phyloP scores from a whole-genome alignment of 2,113 vertebrate genomes.

The Blennius ocellaris region DNA sequence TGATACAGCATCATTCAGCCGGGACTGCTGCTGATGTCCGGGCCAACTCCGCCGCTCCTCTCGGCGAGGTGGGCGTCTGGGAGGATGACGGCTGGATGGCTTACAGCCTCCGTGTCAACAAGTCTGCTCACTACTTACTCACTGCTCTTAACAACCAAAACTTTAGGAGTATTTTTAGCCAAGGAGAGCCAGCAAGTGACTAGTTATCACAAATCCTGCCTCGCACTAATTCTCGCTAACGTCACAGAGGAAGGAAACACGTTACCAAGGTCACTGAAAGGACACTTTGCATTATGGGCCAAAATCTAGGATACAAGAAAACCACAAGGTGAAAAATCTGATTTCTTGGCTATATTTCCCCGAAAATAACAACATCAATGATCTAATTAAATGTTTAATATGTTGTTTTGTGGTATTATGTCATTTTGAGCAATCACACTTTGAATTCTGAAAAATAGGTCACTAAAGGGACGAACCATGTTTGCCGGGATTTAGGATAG shows the following conservation, averaged over 20 bases:
- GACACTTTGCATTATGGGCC: not conserved
- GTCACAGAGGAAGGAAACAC: conserved; percentile 14
- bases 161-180: conserved; percentile 24
- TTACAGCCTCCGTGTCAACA: conserved; percentile 65
- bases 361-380: too few relatives aligned
- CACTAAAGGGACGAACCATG: too few relatives aligned
- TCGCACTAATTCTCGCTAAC: conserved; percentile 7
- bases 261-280: conserved; percentile 33
- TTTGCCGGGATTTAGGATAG: not conserved
- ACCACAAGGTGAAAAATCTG: too few relatives aligned
- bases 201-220: not conserved
- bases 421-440: too few relatives aligned
- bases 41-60: conserved; percentile 44
- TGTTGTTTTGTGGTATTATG: too few relatives aligned
- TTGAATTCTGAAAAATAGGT: too few relatives aligned
- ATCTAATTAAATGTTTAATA: too few relatives aligned
- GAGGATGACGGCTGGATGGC: conserved; percentile 67
- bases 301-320: not conserved
- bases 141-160: conserved; percentile 38
- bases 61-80: conserved; percentile 65
- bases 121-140: conserved; percentile 39
- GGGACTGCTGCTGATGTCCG: conserved; percentile 68
- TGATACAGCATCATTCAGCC: conserved; percentile 78
- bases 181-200: not conserved
- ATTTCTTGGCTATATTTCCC: too few relatives aligned